Evolutionary conservation across 2,113 vertebrate species (phyloP).

Genomic region (Pandion haliaetus): DNA sequence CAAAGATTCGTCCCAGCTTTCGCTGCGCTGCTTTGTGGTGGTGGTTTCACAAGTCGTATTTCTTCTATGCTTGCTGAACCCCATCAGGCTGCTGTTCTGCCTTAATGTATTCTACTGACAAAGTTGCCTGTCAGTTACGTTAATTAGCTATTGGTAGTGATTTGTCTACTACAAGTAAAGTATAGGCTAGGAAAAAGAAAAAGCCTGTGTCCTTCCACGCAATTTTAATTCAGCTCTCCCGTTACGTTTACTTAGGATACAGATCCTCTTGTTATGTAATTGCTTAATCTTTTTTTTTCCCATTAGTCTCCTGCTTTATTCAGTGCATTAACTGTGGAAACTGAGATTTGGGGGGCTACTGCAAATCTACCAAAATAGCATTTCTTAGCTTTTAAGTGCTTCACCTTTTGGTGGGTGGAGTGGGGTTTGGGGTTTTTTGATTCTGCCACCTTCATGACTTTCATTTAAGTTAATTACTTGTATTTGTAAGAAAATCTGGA

Average conservation of each 20-base stretch:
- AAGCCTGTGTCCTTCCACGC: neutral
- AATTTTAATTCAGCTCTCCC: conserved; percentile 1
- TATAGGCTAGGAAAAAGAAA: neutral
- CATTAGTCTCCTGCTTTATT: neutral
- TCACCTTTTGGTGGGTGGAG: neutral
- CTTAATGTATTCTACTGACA: neutral
- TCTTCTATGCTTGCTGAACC: neutral
- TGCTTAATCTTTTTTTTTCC: neutral
- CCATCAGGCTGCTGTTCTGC: neutral
- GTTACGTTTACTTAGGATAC: neutral
- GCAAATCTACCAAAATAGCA: neutral
- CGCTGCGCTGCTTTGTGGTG: neutral
- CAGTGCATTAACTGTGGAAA: neutral
- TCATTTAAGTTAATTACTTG: neutral
- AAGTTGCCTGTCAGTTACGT: neutral
- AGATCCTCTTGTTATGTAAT: neutral
- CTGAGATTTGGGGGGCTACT: neutral
- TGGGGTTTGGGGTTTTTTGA: neutral
- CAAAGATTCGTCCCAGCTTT: neutral
- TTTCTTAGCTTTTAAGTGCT: neutral
- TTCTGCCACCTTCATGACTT: neutral
- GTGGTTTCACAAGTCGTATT: neutral
- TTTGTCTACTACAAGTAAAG: neutral
- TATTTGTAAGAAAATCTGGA: neutral
- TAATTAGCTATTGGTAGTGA: conserved; percentile 8